Evolutionary conservation across 2,888 invertebrate genomes (phyloP).

Genomic region (Tineola bisselliella): DNA sequence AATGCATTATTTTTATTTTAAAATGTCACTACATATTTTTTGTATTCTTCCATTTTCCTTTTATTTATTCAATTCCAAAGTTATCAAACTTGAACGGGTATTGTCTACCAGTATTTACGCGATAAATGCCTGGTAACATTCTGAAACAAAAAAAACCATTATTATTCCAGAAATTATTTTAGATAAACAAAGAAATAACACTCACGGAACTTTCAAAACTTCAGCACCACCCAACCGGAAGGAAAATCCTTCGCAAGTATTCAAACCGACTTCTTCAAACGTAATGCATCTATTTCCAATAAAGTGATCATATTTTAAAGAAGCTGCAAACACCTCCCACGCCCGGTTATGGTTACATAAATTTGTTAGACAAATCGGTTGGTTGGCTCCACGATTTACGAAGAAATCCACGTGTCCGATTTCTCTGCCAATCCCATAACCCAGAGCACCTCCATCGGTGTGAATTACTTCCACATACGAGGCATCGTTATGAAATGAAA

Average conservation of each 20-base stretch:
- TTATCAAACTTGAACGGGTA: background rate
- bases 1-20: background rate
- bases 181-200: background rate
- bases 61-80: background rate
- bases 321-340: slow-evolving; percentile 17
- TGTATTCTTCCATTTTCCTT: background rate
- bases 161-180: background rate
- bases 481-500: slow-evolving; percentile 15
- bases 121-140: slow-evolving; percentile 1
- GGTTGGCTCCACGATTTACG: slow-evolving; percentile 26
- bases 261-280: slow-evolving; percentile 12
- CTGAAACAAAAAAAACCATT: background rate
- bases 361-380: slow-evolving; percentile 17
- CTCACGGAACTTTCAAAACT: slow-evolving; percentile 1
- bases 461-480: slow-evolving; percentile 24
- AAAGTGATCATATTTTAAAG: slow-evolving; percentile 13
- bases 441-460: slow-evolving; percentile 15
- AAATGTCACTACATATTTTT: background rate
- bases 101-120: slow-evolving; percentile 1
- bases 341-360: slow-evolving; percentile 17
- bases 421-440: slow-evolving; percentile 13
- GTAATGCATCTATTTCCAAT: slow-evolving; percentile 14
- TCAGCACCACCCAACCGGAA: slow-evolving; percentile 15
- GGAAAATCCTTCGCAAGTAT: slow-evolving; percentile 14
- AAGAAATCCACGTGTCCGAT: slow-evolving; percentile 17